Conservation (phyloP, 2,113 vertebrate species). For the Esox niger region DNA sequence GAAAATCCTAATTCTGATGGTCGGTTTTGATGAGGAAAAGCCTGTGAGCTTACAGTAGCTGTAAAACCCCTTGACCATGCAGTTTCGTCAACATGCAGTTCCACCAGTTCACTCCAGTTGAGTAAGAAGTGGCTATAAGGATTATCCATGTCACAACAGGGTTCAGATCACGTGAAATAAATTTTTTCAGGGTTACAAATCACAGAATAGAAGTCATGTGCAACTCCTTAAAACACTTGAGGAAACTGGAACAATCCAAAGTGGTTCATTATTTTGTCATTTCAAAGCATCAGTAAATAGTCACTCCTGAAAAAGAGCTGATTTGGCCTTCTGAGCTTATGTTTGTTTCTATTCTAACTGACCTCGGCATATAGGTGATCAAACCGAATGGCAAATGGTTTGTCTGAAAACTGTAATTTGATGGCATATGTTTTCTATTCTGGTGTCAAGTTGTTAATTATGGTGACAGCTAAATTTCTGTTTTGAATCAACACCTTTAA, state of each 20-base stretch:
- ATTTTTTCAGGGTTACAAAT: background rate
- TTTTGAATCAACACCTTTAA: too few species aligned
- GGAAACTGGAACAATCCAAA: background rate
- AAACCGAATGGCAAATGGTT: too few species aligned
- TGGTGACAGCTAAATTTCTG: too few species aligned
- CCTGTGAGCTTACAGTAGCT: too few species aligned
- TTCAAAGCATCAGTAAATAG: background rate
- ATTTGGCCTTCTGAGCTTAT: background rate
- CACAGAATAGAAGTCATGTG: background rate
- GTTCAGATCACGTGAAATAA: background rate
- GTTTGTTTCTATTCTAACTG: background rate
- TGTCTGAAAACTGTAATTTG: too few species aligned
- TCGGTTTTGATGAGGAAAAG: too few species aligned
- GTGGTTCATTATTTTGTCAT: background rate
- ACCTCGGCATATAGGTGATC: too few species aligned
- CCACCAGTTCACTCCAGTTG: background rate
- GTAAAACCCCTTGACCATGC: too few species aligned
- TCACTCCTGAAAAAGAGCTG: background rate
- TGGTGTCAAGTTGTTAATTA: too few species aligned
- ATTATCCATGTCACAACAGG: conserved; percentile 3
- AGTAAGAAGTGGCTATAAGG: background rate
- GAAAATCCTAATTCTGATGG: too few species aligned
- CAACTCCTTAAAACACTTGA: background rate
- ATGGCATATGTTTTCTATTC: too few species aligned
- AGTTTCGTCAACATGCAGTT: background rate